These are phyloP conservation scores for Napeogenes sylphis DNA, from an alignment of 2,888 invertebrate species.

Conservation along the genomic window DNA sequence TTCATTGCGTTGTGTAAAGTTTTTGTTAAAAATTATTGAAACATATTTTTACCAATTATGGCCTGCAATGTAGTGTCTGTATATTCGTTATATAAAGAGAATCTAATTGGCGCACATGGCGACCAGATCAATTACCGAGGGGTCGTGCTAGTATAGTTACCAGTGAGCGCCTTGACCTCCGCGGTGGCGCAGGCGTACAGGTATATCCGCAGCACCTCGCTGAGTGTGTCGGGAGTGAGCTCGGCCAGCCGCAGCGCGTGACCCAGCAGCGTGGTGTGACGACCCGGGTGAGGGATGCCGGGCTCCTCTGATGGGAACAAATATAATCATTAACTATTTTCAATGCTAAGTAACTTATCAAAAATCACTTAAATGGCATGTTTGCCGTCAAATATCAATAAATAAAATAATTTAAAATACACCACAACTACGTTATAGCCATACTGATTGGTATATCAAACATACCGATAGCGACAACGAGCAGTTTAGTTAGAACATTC, in stretches of 20 bases:
- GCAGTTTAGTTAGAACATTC: conserved; percentile 91
- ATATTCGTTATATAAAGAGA: too few species aligned
- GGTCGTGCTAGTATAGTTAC: conserved; percentile 40
- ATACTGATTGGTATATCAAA: background rate
- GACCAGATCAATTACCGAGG: too few species aligned
- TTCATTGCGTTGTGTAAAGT: too few species aligned
- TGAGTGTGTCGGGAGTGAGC: conserved; percentile 93
- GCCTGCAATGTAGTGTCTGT: too few species aligned
- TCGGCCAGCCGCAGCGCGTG: conserved; percentile 95
- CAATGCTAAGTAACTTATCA: too few species aligned
- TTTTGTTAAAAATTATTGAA: too few species aligned
- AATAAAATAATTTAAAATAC: too few species aligned
- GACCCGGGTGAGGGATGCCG: conserved; percentile 91
- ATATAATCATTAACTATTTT: background rate
- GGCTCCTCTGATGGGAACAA: conserved; percentile 83
- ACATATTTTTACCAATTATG: too few species aligned
- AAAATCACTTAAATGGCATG: too few species aligned
- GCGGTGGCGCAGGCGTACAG: conserved; percentile 93
- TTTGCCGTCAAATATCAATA: too few species aligned
- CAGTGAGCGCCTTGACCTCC: conserved; percentile 88
- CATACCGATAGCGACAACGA: conserved; percentile 89
- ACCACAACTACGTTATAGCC: too few species aligned
- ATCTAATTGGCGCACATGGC: too few species aligned
- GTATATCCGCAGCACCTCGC: conserved; percentile 94
- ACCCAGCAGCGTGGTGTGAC: conserved; percentile 92